Conservation (phyloP, 2,797 vertebrate genomes). For the Tragopan temminckii region DNA sequence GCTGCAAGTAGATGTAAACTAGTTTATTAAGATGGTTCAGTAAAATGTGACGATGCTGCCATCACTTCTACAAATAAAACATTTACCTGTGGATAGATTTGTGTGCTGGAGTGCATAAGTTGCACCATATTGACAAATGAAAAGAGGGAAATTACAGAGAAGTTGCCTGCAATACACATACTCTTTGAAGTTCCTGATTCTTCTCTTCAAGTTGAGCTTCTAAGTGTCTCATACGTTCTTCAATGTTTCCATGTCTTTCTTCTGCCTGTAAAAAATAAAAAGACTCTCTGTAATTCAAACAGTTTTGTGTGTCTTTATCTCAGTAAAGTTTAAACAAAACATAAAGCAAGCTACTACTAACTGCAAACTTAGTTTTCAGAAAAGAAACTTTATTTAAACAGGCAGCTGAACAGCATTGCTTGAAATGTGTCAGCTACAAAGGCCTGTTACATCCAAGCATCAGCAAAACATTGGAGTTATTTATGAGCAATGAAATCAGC, state of each 20-base stretch:
- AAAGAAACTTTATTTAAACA: conserved; percentile 85
- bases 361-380: conserved; percentile 85
- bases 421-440: conserved; percentile 88
- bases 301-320: conserved; percentile 28
- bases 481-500: conserved; percentile 89
- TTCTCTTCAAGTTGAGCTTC: conserved; percentile 99
- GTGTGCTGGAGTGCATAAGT: neutral
- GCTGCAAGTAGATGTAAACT: neutral
- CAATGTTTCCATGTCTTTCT: conserved; percentile 97
- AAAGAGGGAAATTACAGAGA: neutral
- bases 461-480: conserved; percentile 85
- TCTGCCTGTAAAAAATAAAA: conserved; percentile 89
- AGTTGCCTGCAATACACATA: conserved; percentile 75
- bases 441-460: conserved; percentile 88
- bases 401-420: conserved; percentile 90
- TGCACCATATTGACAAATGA: neutral
- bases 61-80: neutral
- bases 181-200: conserved; percentile 98
- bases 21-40: neutral
- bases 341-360: conserved; percentile 93
- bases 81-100: neutral
- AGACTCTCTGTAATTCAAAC: conserved; percentile 70
- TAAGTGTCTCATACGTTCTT: conserved; percentile 97
- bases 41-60: neutral
- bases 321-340: conserved; percentile 85